These are phyloP conservation scores for Trachelus iudaicus DNA, from an alignment of 2,888 invertebrate species.

Conservation along the genomic window DNA sequence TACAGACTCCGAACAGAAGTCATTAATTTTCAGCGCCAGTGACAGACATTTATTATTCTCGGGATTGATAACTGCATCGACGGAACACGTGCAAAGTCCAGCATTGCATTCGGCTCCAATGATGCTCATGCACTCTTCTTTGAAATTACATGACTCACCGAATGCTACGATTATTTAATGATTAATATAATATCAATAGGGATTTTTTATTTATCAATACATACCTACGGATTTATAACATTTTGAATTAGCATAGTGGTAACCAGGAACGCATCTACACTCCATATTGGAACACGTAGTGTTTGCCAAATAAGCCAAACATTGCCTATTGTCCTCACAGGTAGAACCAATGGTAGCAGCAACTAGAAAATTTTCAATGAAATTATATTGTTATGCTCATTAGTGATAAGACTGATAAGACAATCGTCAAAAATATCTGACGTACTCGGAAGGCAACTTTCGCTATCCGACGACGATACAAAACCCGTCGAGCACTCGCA, in stretches of 20 bases:
- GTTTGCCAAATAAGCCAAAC: conserved; percentile 27
- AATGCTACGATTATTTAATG: conserved; percentile 24
- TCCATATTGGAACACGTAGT: conserved; percentile 32
- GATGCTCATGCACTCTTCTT: conserved; percentile 38
- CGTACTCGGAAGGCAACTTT: conserved; percentile 39
- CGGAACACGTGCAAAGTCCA: conserved; percentile 33
- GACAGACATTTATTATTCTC: conserved; percentile 31
- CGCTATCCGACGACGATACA: conserved; percentile 25
- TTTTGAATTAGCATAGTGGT: conserved; percentile 23
- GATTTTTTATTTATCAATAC: not conserved
- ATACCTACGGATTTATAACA: conserved; percentile 39
- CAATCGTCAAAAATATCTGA: not conserved
- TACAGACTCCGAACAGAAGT: conserved; percentile 30
- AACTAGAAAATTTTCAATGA: not conserved
- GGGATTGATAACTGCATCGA: conserved; percentile 18
- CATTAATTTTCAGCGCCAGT: conserved; percentile 23
- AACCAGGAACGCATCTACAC: conserved; percentile 46
- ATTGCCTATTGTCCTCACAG: conserved; percentile 41
- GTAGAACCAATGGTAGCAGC: conserved; percentile 12
- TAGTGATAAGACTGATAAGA: not conserved
- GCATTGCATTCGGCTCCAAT: conserved; percentile 32
- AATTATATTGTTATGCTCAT: not conserved
- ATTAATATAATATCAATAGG: not conserved
- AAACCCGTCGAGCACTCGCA: conserved; percentile 36
- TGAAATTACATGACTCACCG: conserved; percentile 24